phyloP scores from a whole-genome alignment of 2,797 vertebrate species.

The Staurois parvus region DNA sequence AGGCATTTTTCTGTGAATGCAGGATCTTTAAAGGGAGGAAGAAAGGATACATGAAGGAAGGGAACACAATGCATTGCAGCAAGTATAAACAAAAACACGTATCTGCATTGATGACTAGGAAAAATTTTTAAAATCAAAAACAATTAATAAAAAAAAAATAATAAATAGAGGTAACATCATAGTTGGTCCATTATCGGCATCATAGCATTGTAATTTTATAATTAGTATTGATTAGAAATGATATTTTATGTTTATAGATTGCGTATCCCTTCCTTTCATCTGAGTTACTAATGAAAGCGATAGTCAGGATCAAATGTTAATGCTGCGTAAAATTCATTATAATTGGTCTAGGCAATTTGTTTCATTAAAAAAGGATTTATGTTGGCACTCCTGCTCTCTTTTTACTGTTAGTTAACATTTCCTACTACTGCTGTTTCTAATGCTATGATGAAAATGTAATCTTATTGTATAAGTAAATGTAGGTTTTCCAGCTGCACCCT shows the following conservation, averaged over 20 bases:
- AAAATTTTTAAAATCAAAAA: neutral
- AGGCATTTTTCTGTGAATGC: too few relatives aligned
- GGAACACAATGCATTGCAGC: neutral
- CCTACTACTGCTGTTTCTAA: too few relatives aligned
- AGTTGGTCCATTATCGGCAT: neutral
- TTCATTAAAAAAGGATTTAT: neutral
- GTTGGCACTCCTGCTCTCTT: neutral
- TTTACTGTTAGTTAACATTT: too few relatives aligned
- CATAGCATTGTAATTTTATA: neutral
- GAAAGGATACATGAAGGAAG: neutral
- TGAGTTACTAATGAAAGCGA: neutral
- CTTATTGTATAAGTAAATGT: too few relatives aligned
- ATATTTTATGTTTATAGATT: neutral
- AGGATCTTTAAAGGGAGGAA: neutral
- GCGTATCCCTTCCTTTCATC: neutral
- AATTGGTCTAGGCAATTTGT: slow-evolving; percentile 7
- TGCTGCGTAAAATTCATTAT: neutral
- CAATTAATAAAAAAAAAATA: neutral
- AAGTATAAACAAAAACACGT: neutral
- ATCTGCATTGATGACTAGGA: neutral
- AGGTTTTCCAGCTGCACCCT: too few relatives aligned
- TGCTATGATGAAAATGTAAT: too few relatives aligned
- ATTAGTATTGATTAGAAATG: neutral
- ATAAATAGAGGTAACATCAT: neutral
- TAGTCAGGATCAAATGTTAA: neutral